These are phyloP conservation scores for Taxidea taxus DNA, from an alignment of 2,113 vertebrate species.

Conservation along the genomic window DNA sequence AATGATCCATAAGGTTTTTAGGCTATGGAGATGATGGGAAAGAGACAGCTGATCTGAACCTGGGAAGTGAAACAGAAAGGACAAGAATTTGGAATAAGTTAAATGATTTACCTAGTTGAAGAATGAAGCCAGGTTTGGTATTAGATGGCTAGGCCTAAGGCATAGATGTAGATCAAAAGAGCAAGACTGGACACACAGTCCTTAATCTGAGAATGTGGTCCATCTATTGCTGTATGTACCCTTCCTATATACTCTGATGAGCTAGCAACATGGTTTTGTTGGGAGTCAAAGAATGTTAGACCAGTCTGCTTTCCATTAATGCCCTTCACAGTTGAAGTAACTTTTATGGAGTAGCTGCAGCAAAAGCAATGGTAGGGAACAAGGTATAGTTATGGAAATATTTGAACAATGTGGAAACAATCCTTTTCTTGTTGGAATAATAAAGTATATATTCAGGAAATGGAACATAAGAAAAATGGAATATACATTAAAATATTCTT, in stretches of 20 bases:
- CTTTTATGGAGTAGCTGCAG: background rate
- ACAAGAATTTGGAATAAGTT: background rate
- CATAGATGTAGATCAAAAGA: background rate
- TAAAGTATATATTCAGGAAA: constrained; percentile 20
- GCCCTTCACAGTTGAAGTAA: background rate
- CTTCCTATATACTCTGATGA: background rate
- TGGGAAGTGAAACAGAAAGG: background rate
- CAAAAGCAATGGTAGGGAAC: background rate
- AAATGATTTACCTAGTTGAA: constrained; percentile 2
- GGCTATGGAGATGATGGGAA: background rate
- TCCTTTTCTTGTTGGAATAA: constrained; percentile 7
- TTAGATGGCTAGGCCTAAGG: background rate
- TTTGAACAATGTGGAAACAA: background rate
- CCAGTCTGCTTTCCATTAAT: background rate
- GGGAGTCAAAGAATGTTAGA: background rate
- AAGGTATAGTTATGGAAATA: background rate
- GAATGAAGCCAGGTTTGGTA: background rate
- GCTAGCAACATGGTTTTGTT: background rate
- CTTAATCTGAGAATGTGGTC: background rate
- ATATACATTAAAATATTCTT: background rate
- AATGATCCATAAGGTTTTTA: background rate
- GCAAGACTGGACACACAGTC: background rate
- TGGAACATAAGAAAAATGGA: background rate
- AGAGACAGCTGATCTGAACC: background rate
- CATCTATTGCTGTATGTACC: background rate